Percentiles rank a stretch among this genome's conserved stretches.
Evolutionary conservation across 2,113 vertebrate species (phyloP).

Genomic region (Psittacara wagleri): DNA sequence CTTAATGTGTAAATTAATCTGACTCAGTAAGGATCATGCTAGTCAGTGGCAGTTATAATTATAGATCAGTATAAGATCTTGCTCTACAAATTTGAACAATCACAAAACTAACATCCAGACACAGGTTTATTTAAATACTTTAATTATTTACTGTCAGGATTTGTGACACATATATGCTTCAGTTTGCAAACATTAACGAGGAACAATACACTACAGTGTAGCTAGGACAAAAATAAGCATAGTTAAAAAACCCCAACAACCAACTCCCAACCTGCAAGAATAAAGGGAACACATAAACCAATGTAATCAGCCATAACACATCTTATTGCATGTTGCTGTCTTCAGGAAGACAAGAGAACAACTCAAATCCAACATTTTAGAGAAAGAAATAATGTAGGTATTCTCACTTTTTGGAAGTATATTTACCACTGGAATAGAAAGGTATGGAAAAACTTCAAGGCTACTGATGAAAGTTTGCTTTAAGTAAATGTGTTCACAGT

Average conservation of each 20-base stretch:
- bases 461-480: slow-evolving; percentile 42
- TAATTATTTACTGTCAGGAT: slow-evolving; percentile 78
- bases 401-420: neutral
- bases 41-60: slow-evolving; percentile 74
- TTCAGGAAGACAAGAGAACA: neutral
- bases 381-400: neutral
- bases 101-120: slow-evolving; percentile 45
- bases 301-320: neutral
- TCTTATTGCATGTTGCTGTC: neutral
- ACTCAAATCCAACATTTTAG: neutral
- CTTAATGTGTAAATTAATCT: slow-evolving; percentile 77
- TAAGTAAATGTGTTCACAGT: slow-evolving; percentile 43
- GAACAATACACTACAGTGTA: slow-evolving; percentile 17
- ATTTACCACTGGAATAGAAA: slow-evolving; percentile 12
- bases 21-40: slow-evolving; percentile 66
- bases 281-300: neutral
- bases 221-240: slow-evolving; percentile 54
- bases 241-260: neutral
- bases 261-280: neutral
- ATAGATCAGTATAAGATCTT: slow-evolving; percentile 72
- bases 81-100: slow-evolving; percentile 69
- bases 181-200: slow-evolving; percentile 63
- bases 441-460: slow-evolving; percentile 42
- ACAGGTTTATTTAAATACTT: slow-evolving; percentile 73
- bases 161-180: slow-evolving; percentile 61